Percentiles rank a stretch among this genome's conserved stretches.
These are phyloP conservation scores for Dipodomys spectabilis DNA, from an alignment of 2,113 vertebrate genomes.

Conservation along the genomic window DNA sequence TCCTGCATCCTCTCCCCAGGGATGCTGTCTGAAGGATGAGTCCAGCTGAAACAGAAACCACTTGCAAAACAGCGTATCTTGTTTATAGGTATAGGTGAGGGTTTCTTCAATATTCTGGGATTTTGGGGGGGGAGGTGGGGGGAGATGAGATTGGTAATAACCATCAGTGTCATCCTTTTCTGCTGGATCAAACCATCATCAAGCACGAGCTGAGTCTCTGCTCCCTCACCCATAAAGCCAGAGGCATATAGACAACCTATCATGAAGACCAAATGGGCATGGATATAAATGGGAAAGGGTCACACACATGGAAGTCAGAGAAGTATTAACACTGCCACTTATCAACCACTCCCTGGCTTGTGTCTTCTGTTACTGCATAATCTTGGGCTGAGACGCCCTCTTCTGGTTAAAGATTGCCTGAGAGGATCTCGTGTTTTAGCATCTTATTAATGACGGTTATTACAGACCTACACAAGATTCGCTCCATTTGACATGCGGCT, in stretches of 20 bases:
- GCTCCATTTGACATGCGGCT: background rate
- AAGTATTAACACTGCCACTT: too few relatives aligned
- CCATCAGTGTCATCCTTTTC: accelerated
- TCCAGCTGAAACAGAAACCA: background rate
- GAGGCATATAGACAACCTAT: background rate
- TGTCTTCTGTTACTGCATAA: background rate
- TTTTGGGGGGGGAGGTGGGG: too few relatives aligned
- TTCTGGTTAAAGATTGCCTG: background rate
- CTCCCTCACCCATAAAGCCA: background rate
- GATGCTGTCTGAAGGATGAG: background rate
- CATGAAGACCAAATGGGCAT: background rate
- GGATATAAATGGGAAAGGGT: background rate
- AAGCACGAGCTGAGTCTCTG: background rate
- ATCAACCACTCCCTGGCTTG: accelerated
- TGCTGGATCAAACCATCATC: background rate
- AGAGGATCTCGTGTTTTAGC: background rate
- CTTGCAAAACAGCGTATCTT: background rate
- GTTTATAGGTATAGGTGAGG: too few relatives aligned
- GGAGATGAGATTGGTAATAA: accelerated
- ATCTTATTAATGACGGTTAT: background rate
- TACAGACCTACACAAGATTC: background rate
- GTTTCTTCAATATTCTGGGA: too few relatives aligned
- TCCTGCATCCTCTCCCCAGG: background rate
- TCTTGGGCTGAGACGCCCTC: background rate
- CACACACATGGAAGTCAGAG: background rate